Percentiles rank a stretch among this genome's conserved stretches.
Evolutionary conservation across 2,888 invertebrate species (phyloP).

Genomic region (Melanargia galathea): DNA sequence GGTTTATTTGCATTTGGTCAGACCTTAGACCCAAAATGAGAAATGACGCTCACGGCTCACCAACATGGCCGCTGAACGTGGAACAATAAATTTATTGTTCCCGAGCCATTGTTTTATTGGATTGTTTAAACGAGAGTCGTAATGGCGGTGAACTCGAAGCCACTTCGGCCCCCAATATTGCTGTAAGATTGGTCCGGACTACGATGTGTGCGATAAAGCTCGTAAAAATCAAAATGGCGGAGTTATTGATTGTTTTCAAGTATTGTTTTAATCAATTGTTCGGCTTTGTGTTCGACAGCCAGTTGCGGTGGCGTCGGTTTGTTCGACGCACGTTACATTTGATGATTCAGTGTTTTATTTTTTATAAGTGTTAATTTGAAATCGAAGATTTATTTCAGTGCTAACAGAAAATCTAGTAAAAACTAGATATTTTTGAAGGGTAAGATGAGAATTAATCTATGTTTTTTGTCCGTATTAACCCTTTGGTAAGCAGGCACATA

Average conservation of each 20-base stretch:
- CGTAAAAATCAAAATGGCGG: slow-evolving; percentile 1
- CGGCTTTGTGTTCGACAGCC: slow-evolving; percentile 37
- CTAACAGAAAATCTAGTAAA: no score
- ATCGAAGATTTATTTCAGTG: no score
- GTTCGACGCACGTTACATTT: slow-evolving; percentile 20
- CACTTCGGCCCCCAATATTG: background rate
- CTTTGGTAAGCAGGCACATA: no score
- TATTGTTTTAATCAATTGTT: slow-evolving; percentile 34
- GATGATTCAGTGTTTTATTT: background rate
- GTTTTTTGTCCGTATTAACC: no score
- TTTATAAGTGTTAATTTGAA: no score
- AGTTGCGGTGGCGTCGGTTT: slow-evolving; percentile 44
- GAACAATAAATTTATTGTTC: slow-evolving; percentile 9
- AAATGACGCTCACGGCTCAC: background rate
- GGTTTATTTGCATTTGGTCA: no score
- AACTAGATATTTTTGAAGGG: no score
- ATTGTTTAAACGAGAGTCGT: background rate
- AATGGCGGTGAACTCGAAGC: slow-evolving; percentile 8
- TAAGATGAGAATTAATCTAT: no score
- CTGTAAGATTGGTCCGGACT: slow-evolving; percentile 2
- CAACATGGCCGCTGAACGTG: slow-evolving; percentile 39
- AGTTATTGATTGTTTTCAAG: slow-evolving; percentile 8
- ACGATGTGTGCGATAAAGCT: slow-evolving; percentile 2
- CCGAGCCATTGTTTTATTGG: slow-evolving; percentile 5
- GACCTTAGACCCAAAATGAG: no score